Percentiles rank a stretch among this genome's conserved stretches.
Evolutionary conservation across 2,113 vertebrate species (phyloP).

Genomic region (Melanerpes aurifrons): DNA sequence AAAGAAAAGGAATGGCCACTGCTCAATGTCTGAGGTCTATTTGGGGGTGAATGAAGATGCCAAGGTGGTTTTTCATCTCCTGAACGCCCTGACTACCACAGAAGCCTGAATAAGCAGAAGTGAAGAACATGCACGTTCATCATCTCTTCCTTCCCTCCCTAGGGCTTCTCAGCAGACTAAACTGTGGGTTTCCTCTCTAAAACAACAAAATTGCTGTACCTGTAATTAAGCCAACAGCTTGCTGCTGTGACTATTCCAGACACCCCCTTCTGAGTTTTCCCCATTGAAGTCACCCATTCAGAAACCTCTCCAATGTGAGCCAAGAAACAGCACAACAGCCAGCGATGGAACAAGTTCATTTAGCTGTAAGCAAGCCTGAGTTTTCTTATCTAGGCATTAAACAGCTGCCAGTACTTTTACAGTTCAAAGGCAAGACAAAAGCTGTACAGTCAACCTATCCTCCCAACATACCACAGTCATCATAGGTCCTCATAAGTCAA

Average conservation of each 20-base stretch:
- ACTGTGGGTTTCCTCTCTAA: conserved; percentile 47
- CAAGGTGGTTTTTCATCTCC: neutral
- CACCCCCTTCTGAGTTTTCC: neutral
- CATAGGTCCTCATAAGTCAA: conserved; percentile 13
- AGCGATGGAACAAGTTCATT: neutral
- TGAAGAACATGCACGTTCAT: neutral
- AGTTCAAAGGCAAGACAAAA: conserved; percentile 34
- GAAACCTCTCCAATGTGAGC: neutral
- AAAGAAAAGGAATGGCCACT: neutral
- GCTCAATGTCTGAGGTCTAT: neutral
- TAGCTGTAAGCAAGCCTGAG: neutral
- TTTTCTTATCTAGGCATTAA: neutral
- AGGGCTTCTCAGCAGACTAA: conserved; percentile 58
- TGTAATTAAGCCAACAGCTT: neutral
- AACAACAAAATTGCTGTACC: conserved; percentile 40
- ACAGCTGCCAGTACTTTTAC: neutral
- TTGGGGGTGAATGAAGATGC: neutral
- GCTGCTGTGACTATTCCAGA: neutral
- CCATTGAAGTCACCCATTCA: neutral
- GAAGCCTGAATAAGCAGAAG: neutral
- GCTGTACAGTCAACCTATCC: neutral
- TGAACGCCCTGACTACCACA: neutral
- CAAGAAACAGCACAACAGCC: neutral
- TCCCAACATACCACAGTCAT: conserved; percentile 37
- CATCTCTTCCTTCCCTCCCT: neutral